Evolutionary conservation across 2,113 vertebrate genomes (phyloP), one percentile per base, ranked within the genome.

Genomic region (Athene noctua): DNA sequence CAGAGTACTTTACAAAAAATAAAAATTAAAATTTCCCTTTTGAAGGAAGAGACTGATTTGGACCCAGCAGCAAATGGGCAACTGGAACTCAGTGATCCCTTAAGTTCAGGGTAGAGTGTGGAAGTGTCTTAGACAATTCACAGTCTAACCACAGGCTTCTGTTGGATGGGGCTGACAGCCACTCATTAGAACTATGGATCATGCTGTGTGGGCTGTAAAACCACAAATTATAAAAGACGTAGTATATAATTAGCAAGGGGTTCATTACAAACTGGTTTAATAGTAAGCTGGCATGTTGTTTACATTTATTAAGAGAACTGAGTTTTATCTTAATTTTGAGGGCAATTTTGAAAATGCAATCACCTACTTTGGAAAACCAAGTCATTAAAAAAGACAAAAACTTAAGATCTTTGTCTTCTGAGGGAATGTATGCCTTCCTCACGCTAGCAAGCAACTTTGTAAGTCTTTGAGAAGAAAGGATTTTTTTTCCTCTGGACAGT

Each of bases 101-200:
- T 62, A 29, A 80, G 67, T 54, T 88, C 79, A 71, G 18, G 19
- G 44, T 6, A 55, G 38, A 70, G 30, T 3, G 17, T 21, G 71
- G 32, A 77, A 78, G 46, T 83, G 18, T 92, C 89, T 94, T 32
- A 26, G 57, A 86, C 85, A 88, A 96, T 92, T 65, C 88, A 62
- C 58, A 85, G 54, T 29, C 58, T 91, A 94, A 95, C 73, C 92
- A 91, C 83, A 72, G 42, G 38, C 54, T 75, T 79, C 77, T 94
- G 91, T 65, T 94, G 86, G 77, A 65, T 7, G 62, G 61, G 78
- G 38, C 91, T 94, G 91, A 92, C 84, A 96, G 88, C 78, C 84
- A 73, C 59, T 95, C 91, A 87, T 96, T 94, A 95, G 65, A 92
- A 73, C 84, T 90, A 85, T 88, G 87, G 94, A 80, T 97, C 92